Evolutionary conservation across 2,888 invertebrate species (phyloP).

Genomic region (Ophonus ardosiacus): DNA sequence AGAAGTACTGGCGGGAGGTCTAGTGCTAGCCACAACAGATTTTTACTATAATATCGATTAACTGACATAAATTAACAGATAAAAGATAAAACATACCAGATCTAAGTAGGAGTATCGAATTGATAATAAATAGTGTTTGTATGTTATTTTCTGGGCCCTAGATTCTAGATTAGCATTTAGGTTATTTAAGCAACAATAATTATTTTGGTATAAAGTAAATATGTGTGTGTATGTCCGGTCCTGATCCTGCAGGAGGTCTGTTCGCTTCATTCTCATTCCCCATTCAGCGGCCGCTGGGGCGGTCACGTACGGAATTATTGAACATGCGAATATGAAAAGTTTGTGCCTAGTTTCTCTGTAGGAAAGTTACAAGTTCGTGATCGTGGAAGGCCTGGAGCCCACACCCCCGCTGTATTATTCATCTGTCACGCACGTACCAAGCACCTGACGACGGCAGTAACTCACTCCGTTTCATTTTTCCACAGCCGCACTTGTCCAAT

Average conservation of each 20-base stretch:
- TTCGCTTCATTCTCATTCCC: conserved; percentile 41
- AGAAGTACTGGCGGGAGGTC: no score
- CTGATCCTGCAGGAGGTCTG: conserved; percentile 32
- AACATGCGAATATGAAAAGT: conserved; percentile 63
- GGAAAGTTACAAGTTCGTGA: conserved; percentile 60
- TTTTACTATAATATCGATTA: no score
- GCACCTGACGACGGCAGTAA: conserved; percentile 66
- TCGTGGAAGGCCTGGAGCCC: conserved; percentile 40
- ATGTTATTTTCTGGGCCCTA: no score
- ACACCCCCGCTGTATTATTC: conserved; percentile 66
- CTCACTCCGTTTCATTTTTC: conserved; percentile 58
- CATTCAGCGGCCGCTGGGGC: conserved; percentile 54
- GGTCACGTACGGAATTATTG: conserved; percentile 63
- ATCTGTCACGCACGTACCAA: conserved; percentile 67
- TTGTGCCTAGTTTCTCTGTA: conserved; percentile 62
- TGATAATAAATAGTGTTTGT: no score
- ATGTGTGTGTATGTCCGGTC: conserved; percentile 8
- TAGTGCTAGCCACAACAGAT: no score
- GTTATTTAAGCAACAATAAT: no score
- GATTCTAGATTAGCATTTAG: no score
- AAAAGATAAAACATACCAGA: no score
- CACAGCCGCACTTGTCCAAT: conserved; percentile 17
- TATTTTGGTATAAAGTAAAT: neutral
- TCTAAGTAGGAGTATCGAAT: no score
- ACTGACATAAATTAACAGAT: no score